Percentiles rank a stretch among this genome's conserved stretches.
These are phyloP conservation scores for Drosophila atripex DNA, from an alignment of 2,888 invertebrate species.

Conservation along the genomic window DNA sequence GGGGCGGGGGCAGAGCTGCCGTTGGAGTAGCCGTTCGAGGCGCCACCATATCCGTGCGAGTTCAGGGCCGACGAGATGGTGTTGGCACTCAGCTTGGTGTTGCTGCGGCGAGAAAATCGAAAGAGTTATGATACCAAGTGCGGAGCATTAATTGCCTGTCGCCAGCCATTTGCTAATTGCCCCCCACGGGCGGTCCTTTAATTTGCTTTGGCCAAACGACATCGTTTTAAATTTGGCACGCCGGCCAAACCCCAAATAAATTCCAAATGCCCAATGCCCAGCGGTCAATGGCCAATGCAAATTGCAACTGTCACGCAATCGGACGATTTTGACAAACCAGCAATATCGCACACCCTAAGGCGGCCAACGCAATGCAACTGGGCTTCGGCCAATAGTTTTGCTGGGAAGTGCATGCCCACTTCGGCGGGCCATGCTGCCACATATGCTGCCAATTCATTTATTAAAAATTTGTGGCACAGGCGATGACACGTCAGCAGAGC, in stretches of 20 bases:
- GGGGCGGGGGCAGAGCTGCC: conserved; percentile 77
- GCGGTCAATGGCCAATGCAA: conserved; percentile 22
- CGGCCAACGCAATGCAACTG: neutral
- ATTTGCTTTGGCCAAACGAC: conserved; percentile 55
- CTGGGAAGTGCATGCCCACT: conserved; percentile 26
- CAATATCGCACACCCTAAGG: conserved; percentile 24
- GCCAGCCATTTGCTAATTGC: conserved; percentile 35
- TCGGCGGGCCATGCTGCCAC: conserved; percentile 11
- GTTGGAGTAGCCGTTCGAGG: conserved; percentile 80
- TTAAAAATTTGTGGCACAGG: conserved; percentile 59
- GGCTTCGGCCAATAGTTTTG: neutral
- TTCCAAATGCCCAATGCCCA: conserved; percentile 44
- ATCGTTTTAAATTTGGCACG: conserved; percentile 50
- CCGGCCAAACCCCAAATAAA: conserved; percentile 49
- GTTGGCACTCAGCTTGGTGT: conserved; percentile 89
- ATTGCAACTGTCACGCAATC: conserved; percentile 50
- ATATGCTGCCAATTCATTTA: conserved; percentile 65
- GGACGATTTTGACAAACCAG: conserved; percentile 15
- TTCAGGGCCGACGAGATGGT: conserved; percentile 90
- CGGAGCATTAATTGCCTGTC: conserved; percentile 39
- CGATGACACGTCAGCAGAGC: conserved; percentile 68
- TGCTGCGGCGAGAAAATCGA: conserved; percentile 83
- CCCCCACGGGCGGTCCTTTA: conserved; percentile 46
- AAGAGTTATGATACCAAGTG: conserved; percentile 14
- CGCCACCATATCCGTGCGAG: conserved; percentile 83